These are phyloP conservation scores for Danio jaintianensis DNA, from an alignment of 2,797 vertebrate species.

Conservation along the genomic window DNA sequence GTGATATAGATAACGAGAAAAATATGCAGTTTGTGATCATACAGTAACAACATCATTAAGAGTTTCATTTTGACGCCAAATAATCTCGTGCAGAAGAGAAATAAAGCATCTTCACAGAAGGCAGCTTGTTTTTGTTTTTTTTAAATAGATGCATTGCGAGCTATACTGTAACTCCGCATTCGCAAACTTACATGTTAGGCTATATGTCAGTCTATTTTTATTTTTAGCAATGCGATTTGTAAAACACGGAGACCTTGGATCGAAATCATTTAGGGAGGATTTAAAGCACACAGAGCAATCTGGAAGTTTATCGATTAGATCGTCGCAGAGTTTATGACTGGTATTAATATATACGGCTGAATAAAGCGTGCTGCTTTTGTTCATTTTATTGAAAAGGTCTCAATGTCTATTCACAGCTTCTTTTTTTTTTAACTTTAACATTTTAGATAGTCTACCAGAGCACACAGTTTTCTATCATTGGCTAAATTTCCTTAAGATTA, in stretches of 20 bases:
- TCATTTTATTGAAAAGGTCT: neutral
- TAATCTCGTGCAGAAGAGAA: neutral
- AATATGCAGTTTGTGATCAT: slow-evolving; percentile 14
- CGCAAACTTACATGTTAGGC: neutral
- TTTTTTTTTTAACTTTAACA: neutral
- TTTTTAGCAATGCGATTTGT: too few species aligned
- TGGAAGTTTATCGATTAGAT: neutral
- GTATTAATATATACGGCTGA: neutral
- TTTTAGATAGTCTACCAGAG: neutral
- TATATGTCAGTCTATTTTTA: too few species aligned
- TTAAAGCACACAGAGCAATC: neutral
- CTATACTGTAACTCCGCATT: neutral
- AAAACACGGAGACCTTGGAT: neutral
- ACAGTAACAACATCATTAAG: slow-evolving; percentile 22
- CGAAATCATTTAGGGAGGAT: neutral
- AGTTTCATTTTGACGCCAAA: slow-evolving; percentile 1
- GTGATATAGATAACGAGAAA: slow-evolving; percentile 53
- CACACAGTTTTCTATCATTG: neutral
- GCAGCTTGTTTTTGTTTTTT: neutral
- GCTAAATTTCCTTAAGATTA: neutral
- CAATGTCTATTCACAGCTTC: neutral
- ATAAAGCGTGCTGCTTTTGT: neutral
- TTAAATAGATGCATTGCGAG: too few species aligned
- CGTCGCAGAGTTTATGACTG: neutral
- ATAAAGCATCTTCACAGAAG: neutral